These are phyloP conservation scores for Calyptomena viridis DNA, from an alignment of 2,113 vertebrate genomes.

Conservation along the genomic window DNA sequence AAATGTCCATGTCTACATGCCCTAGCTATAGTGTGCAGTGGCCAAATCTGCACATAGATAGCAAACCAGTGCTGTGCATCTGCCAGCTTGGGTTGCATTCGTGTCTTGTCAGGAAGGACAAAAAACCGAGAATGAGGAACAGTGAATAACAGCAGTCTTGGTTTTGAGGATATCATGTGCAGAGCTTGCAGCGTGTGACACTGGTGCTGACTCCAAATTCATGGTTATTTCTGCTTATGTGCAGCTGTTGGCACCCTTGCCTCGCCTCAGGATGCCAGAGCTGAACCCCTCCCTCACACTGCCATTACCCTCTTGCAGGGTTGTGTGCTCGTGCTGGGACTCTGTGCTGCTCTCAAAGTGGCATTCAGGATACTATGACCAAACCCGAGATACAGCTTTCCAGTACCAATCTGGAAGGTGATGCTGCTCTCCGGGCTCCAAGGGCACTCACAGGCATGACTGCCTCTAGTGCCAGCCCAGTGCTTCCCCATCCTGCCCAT, in stretches of 20 bases:
- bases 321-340: background rate
- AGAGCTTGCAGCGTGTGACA: background rate
- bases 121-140: background rate
- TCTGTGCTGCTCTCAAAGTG: background rate
- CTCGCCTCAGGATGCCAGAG: background rate
- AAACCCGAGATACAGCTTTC: background rate
- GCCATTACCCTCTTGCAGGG: background rate
- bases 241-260: background rate
- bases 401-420: rapidly evolving
- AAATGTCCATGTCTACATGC: rapidly evolving
- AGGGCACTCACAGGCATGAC: background rate
- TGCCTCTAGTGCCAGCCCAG: background rate
- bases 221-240: background rate
- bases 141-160: background rate
- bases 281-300: background rate
- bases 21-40: background rate
- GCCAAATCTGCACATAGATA: background rate
- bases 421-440: background rate
- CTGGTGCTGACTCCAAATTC: background rate
- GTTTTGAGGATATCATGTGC: background rate
- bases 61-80: background rate
- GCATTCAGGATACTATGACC: rapidly evolving
- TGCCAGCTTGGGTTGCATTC: background rate
- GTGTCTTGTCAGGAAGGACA: background rate
- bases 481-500: background rate